Evolutionary conservation across 2,797 vertebrate genomes (phyloP).

Genomic region (Dryobates pubescens): DNA sequence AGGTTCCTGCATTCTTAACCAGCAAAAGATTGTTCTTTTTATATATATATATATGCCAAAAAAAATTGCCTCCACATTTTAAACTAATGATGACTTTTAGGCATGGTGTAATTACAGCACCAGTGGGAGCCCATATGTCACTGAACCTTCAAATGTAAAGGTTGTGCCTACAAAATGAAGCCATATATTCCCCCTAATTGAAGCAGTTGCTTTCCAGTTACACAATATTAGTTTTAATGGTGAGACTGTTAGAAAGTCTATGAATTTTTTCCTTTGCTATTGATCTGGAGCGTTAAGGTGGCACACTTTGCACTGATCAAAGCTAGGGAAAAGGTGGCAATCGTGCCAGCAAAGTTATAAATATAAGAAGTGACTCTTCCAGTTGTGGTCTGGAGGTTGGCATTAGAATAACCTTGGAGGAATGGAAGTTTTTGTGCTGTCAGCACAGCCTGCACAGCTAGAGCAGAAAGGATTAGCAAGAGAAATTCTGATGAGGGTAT

Average conservation of each 20-base stretch:
- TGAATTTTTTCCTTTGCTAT: neutral
- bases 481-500: slow-evolving; percentile 60
- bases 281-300: neutral
- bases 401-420: slow-evolving; percentile 46
- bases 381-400: neutral
- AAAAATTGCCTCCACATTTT: neutral
- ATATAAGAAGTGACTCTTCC: neutral
- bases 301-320: neutral
- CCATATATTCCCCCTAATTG: slow-evolving; percentile 58
- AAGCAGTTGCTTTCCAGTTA: slow-evolving; percentile 43
- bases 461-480: slow-evolving; percentile 46
- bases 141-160: slow-evolving; percentile 19
- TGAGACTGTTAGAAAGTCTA: neutral
- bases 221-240: slow-evolving; percentile 54
- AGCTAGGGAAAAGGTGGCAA: neutral
- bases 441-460: slow-evolving; percentile 31
- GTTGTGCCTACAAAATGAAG: slow-evolving; percentile 53
- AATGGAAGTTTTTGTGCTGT: slow-evolving; percentile 28
- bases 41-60: neutral
- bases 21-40: neutral
- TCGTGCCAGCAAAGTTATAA: neutral
- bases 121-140: slow-evolving; percentile 42
- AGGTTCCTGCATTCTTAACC: neutral
- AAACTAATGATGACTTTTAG: slow-evolving; percentile 55
- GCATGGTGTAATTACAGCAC: slow-evolving; percentile 25